phyloP scores from a whole-genome alignment of 2,113 vertebrate species.

The Scomber colias region DNA sequence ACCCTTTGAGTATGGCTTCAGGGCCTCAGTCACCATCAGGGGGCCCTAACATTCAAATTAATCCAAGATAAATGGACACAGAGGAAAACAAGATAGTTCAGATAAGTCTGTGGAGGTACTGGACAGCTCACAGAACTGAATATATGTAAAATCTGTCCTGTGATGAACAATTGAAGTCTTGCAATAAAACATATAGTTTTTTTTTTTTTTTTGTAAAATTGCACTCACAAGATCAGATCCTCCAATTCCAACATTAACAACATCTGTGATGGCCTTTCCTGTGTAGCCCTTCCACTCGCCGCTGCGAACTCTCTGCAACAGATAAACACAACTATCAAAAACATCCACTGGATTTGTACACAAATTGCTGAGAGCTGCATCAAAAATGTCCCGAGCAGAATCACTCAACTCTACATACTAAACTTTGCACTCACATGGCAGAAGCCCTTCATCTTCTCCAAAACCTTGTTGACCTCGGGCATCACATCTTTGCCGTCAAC shows the following conservation, averaged over 20 bases:
- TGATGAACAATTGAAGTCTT: not conserved
- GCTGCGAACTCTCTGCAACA: conserved; percentile 89
- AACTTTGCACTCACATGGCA: conserved; percentile 87
- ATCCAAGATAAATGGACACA: not conserved
- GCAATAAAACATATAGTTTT: not conserved
- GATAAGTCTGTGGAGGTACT: not conserved
- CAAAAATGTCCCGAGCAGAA: not conserved
- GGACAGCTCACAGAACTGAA: not conserved
- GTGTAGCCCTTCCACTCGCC: conserved; percentile 97
- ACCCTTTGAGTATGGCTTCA: conserved; percentile 93
- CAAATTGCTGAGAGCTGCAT: not conserved
- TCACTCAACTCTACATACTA: not conserved
- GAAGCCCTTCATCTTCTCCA: conserved; percentile 97
- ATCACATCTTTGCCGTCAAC: conserved; percentile 95
- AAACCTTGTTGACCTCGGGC: conserved; percentile 94
- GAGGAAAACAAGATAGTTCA: not conserved
- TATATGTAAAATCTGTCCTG: not conserved
- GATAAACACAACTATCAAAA: not conserved
- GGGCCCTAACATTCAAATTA: conserved; percentile 87
- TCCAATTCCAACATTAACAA: conserved; percentile 96
- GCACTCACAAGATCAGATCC: conserved; percentile 96
- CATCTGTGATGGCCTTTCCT: conserved; percentile 93
- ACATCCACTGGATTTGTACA: not conserved
- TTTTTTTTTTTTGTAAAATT: not conserved
- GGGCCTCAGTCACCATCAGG: conserved; percentile 97